A percentile compares a stretch with the other conserved stretches of the same genome.
Evolutionary conservation across 2,888 invertebrate species (phyloP).

Genomic region (Andrena trimmerana): DNA sequence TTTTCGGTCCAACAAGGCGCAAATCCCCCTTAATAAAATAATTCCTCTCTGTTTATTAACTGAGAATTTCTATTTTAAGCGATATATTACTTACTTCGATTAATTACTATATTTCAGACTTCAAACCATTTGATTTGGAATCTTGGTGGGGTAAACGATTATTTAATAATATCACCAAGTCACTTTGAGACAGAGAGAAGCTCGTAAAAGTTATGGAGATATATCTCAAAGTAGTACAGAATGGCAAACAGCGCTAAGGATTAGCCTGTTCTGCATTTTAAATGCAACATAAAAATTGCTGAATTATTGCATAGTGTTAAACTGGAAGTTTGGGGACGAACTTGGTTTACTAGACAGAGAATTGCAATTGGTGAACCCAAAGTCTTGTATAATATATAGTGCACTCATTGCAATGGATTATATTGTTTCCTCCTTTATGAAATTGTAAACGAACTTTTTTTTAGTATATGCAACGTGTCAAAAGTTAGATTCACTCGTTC

Average conservation of each 20-base stretch:
- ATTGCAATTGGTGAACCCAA: constrained; percentile 26
- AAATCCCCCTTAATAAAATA: constrained; percentile 30
- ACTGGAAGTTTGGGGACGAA: constrained; percentile 36
- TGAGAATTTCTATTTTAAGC: not conserved
- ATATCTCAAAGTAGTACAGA: constrained; percentile 57
- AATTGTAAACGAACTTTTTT: constrained; percentile 16
- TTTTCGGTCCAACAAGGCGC: no score
- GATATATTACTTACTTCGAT: not conserved
- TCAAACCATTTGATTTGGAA: constrained; percentile 95
- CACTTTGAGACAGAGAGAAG: constrained; percentile 84
- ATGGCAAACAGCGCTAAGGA: constrained; percentile 46
- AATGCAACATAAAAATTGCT: constrained; percentile 45
- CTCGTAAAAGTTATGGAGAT: constrained; percentile 31
- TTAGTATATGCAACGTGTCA: constrained; percentile 16
- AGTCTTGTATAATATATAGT: constrained; percentile 37
- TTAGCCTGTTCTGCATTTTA: constrained; percentile 50
- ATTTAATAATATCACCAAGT: constrained; percentile 94
- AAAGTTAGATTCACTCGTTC: constrained; percentile 15
- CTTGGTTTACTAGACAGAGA: constrained; percentile 32
- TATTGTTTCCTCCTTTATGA: constrained; percentile 15
- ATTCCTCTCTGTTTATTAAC: not conserved
- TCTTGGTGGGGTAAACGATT: constrained; percentile 96
- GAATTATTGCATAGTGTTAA: constrained; percentile 54
- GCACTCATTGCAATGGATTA: constrained; percentile 28
- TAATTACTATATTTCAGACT: constrained; percentile 87